Conservation (phyloP, 2,888 invertebrate species). For the Eugnorisma glareosa region DNA sequence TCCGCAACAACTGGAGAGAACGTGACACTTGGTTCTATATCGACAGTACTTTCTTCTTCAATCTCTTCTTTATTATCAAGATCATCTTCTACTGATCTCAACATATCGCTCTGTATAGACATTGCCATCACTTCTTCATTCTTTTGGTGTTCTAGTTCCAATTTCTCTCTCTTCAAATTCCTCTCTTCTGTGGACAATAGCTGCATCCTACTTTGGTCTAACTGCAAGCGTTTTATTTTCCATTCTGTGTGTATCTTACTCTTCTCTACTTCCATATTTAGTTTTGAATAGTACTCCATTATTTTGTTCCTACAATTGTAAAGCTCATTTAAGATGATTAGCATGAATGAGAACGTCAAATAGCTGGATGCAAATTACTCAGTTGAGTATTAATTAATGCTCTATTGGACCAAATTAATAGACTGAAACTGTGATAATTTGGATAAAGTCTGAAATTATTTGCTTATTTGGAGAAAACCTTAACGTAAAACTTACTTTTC, state of each 20-base stretch:
- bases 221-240: conserved; percentile 88
- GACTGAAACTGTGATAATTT: not conserved
- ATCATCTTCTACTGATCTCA: conserved; percentile 72
- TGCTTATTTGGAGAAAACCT: not conserved
- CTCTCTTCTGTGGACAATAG: conserved; percentile 88
- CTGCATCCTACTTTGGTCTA: conserved; percentile 86
- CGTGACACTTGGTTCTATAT: conserved; percentile 50
- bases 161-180: conserved; percentile 90
- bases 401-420: not conserved
- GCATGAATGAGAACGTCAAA: not conserved
- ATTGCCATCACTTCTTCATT: conserved; percentile 84
- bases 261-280: conserved; percentile 91
- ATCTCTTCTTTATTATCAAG: conserved; percentile 65
- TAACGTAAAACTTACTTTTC: conserved; percentile 77
- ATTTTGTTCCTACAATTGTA: conserved; percentile 88
- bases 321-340: not conserved
- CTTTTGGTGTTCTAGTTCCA: conserved; percentile 84
- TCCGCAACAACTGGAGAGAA: conserved; percentile 60
- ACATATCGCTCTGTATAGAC: conserved; percentile 78
- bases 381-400: not conserved
- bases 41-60: conserved; percentile 32
- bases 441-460: not conserved
- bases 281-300: conserved; percentile 92
- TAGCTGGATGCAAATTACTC: not conserved
- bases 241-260: conserved; percentile 90